A percentile compares a stretch with the other conserved stretches of the same genome.
Evolutionary conservation across 2,113 vertebrate genomes (phyloP).

Genomic region (Pygoscelis adeliae): DNA sequence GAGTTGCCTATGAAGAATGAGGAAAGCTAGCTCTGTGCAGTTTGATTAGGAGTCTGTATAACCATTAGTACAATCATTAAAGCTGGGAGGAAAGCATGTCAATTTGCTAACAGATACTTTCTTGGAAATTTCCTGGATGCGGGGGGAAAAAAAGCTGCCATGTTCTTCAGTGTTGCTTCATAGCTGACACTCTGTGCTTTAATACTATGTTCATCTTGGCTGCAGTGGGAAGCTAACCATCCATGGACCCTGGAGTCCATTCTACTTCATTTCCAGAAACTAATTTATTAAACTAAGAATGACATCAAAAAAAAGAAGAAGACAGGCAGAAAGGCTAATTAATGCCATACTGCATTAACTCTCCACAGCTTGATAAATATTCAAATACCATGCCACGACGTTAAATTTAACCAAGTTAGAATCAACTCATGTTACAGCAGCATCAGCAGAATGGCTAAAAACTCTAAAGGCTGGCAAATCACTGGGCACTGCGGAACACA

Average conservation of each 20-base stretch:
- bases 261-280: slow-evolving; percentile 60
- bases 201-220: background rate
- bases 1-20: background rate
- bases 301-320: slow-evolving; percentile 69
- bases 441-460: background rate
- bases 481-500: background rate
- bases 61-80: background rate
- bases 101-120: background rate
- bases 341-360: slow-evolving; percentile 72
- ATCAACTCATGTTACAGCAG: background rate
- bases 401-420: slow-evolving; percentile 48
- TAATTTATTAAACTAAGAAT: slow-evolving; percentile 70
- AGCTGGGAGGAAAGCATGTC: background rate
- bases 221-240: slow-evolving; percentile 16
- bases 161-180: background rate
- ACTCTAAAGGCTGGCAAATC: background rate
- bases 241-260: slow-evolving; percentile 26
- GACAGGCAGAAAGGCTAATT: slow-evolving; percentile 75
- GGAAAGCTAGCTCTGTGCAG: background rate
- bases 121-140: background rate
- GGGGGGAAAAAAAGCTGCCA: background rate
- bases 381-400: slow-evolving; percentile 27
- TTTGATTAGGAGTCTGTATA: background rate
- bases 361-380: slow-evolving; percentile 69
- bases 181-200: background rate